phyloP scores from a whole-genome alignment of 1,140 invertebrate genomes.

The Stenopsyche tienmushanensis region DNA sequence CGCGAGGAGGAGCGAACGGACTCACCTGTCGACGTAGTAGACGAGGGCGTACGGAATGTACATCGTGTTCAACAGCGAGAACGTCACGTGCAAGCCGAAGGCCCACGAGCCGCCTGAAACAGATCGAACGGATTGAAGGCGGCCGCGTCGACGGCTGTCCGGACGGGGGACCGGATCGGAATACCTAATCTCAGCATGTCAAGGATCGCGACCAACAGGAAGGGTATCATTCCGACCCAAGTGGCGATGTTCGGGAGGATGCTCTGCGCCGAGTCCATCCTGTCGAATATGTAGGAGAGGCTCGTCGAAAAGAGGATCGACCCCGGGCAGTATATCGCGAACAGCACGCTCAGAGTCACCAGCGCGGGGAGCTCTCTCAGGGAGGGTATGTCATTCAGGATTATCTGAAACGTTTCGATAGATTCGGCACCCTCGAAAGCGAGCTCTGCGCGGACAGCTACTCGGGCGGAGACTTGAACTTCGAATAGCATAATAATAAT shows the following conservation, averaged over 20 bases:
- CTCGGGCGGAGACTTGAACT: background rate
- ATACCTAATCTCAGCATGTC: slow-evolving; percentile 71
- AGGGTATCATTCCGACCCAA: slow-evolving; percentile 73
- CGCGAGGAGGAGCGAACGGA: slow-evolving; percentile 21
- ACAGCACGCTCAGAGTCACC: slow-evolving; percentile 63
- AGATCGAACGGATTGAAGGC: too few species aligned
- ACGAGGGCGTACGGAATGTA: slow-evolving; percentile 79
- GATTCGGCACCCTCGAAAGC: too few species aligned
- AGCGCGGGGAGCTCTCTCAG: slow-evolving; percentile 69
- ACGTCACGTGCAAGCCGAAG: slow-evolving; percentile 68
- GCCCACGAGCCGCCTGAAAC: slow-evolving; percentile 62
- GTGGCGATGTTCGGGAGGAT: slow-evolving; percentile 76
- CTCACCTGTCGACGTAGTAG: slow-evolving; percentile 72
- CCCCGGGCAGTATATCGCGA: slow-evolving; percentile 72
- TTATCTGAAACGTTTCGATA: too few species aligned
- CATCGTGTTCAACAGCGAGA: slow-evolving; percentile 71
- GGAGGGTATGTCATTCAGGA: slow-evolving; percentile 62
- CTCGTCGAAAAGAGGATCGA: slow-evolving; percentile 75
- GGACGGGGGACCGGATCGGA: too few species aligned
- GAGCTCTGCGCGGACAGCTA: background rate
- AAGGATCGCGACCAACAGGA: slow-evolving; percentile 66
- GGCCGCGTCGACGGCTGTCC: too few species aligned
- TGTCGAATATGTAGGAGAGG: slow-evolving; percentile 78
- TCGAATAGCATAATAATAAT: background rate
- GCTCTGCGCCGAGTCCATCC: slow-evolving; percentile 77